A percentile compares a stretch with the other conserved stretches of the same genome.
These are phyloP conservation scores for Equus przewalskii DNA, from an alignment of 2,113 vertebrate species.

Conservation along the genomic window DNA sequence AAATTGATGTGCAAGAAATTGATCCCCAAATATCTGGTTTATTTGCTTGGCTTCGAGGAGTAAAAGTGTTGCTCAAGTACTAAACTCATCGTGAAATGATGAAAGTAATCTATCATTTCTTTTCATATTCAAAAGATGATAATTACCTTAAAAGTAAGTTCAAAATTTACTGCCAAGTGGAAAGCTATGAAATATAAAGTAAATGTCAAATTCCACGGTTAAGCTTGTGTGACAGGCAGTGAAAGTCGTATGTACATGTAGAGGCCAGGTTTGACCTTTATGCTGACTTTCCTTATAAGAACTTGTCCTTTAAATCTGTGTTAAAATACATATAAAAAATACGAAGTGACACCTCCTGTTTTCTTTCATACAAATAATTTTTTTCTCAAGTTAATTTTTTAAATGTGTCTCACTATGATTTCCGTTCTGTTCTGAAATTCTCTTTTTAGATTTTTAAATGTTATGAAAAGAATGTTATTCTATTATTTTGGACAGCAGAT, in stretches of 20 bases:
- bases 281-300: not conserved
- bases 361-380: not conserved
- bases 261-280: conserved; percentile 3
- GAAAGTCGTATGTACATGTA: not conserved
- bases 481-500: not conserved
- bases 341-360: not conserved
- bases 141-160: conserved; percentile 19
- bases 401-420: not conserved
- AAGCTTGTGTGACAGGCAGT: not conserved
- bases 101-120: not conserved
- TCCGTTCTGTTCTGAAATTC: not conserved
- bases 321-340: conserved; percentile 17
- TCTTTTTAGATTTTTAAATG: not conserved
- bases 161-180: not conserved
- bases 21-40: not conserved
- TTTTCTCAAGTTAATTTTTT: conserved; percentile 24
- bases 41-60: not conserved
- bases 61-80: not conserved
- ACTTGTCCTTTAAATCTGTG: not conserved
- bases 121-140: not conserved
- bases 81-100: not conserved
- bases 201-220: conserved; percentile 28
- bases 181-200: not conserved
- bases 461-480: not conserved
- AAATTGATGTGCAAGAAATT: not conserved